Percentiles rank a stretch among this genome's conserved stretches.
phyloP scores from a whole-genome alignment of 2,113 vertebrate species.

The Hippopotamus amphibius region DNA sequence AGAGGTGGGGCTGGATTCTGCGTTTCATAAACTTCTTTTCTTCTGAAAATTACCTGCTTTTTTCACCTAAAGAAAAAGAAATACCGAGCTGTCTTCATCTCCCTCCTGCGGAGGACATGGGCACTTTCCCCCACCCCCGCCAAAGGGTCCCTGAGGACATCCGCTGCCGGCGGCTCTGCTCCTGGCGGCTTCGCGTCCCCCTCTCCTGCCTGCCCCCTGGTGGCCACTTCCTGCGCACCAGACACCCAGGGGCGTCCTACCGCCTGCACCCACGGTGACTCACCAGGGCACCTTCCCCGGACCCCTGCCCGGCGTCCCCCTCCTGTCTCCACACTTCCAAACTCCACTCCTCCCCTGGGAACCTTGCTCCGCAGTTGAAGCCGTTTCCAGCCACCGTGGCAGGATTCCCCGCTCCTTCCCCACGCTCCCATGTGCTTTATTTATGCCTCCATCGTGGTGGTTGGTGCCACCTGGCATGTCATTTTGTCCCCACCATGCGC shows the following conservation, averaged over 20 bases:
- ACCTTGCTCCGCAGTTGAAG: neutral
- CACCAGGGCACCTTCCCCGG: neutral
- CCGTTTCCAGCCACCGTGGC: fast-evolving
- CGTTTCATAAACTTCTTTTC: neutral
- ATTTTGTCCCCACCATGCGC: fast-evolving
- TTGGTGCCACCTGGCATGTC: neutral
- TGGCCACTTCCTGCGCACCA: neutral
- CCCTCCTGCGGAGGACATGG: neutral
- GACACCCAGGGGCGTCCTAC: fast-evolving
- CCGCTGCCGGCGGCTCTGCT: neutral
- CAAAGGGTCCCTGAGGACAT: neutral
- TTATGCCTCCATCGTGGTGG: fast-evolving
- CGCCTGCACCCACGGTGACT: neutral
- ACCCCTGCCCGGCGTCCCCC: fast-evolving
- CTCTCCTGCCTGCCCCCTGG: neutral
- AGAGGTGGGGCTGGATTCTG: neutral
- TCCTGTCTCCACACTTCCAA: neutral
- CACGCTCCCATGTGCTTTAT: fast-evolving
- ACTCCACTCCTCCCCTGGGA: neutral
- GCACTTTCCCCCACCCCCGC: neutral
- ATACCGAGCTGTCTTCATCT: neutral
- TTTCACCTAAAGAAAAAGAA: neutral
- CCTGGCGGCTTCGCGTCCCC: neutral
- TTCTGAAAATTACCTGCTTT: neutral
- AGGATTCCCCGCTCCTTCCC: neutral